A percentile compares a stretch with the other conserved stretches of the same genome.
Evolutionary conservation across 2,888 invertebrate species (phyloP).

Genomic region (Hololepta plana): DNA sequence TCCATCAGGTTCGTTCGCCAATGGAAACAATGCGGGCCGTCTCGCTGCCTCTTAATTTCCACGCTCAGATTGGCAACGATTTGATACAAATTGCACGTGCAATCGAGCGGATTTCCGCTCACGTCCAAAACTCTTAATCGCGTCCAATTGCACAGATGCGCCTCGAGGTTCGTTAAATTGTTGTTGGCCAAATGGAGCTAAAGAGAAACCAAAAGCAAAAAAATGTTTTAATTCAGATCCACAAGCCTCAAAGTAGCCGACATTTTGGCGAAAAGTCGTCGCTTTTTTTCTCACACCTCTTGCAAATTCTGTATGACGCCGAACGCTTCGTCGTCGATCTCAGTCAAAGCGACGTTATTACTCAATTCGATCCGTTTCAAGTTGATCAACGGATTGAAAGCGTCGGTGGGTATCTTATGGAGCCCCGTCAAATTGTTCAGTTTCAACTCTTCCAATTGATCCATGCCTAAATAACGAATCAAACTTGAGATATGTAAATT

Average conservation of each 20-base stretch:
- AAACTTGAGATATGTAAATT: too few relatives aligned
- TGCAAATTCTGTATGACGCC: conserved; percentile 30
- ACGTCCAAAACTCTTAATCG: conserved; percentile 36
- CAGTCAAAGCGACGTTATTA: conserved; percentile 15
- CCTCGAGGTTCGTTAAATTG: conserved; percentile 34
- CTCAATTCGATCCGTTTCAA: conserved; percentile 17
- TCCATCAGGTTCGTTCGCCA: conserved; percentile 12
- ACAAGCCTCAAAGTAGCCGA: not conserved
- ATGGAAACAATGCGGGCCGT: conserved; percentile 20
- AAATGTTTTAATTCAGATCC: too few relatives aligned
- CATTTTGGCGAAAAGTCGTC: not conserved
- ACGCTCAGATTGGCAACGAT: conserved; percentile 15
- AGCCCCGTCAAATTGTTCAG: conserved; percentile 39
- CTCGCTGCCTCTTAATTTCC: conserved; percentile 14
- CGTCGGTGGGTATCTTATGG: conserved; percentile 27
- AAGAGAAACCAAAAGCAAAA: conserved; percentile 8
- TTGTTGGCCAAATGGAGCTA: conserved; percentile 47
- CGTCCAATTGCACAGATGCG: conserved; percentile 35
- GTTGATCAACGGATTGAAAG: conserved; percentile 18
- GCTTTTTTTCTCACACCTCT: conserved; percentile 27
- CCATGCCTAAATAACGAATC: too few relatives aligned
- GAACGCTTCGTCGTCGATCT: conserved; percentile 42
- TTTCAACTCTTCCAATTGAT: conserved; percentile 35
- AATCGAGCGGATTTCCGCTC: conserved; percentile 44
- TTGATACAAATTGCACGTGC: conserved; percentile 35